A percentile compares a stretch with the other conserved stretches of the same genome.
Evolutionary conservation across 2,797 vertebrate genomes (phyloP).

Genomic region (Gymnocypris eckloni): DNA sequence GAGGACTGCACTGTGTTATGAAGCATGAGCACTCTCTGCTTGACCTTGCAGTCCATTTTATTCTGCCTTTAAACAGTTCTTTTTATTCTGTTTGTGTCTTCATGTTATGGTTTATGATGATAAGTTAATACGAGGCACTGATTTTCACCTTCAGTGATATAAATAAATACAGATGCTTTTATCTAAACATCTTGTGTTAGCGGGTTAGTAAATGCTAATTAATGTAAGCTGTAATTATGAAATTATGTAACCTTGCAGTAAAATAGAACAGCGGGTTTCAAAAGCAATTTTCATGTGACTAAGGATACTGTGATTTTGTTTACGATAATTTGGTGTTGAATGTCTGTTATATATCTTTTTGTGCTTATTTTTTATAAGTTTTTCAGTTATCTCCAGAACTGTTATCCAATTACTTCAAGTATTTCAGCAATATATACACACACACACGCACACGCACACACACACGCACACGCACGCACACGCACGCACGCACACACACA

Average conservation of each 20-base stretch:
- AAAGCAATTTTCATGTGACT: background rate
- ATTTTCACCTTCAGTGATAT: constrained; percentile 17
- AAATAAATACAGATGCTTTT: constrained; percentile 8
- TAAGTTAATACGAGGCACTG: background rate
- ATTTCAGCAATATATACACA: background rate
- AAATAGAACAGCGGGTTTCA: background rate
- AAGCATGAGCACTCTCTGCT: background rate
- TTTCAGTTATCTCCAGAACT: background rate
- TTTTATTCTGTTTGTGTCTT: background rate
- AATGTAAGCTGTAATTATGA: background rate
- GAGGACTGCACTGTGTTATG: background rate
- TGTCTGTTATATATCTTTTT: background rate
- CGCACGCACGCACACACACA: too few species aligned
- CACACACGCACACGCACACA: background rate
- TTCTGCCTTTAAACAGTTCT: background rate
- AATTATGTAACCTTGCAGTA: background rate
- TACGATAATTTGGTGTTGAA: background rate
- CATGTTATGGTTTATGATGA: background rate
- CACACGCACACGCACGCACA: too few species aligned
- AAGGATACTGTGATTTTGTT: background rate
- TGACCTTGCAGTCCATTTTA: background rate
- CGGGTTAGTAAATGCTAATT: background rate
- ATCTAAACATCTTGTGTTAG: background rate
- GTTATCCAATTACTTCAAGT: background rate
- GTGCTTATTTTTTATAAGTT: background rate